Evolutionary conservation across 2,797 vertebrate species (phyloP).

Genomic region (Poliocrania exsul): DNA sequence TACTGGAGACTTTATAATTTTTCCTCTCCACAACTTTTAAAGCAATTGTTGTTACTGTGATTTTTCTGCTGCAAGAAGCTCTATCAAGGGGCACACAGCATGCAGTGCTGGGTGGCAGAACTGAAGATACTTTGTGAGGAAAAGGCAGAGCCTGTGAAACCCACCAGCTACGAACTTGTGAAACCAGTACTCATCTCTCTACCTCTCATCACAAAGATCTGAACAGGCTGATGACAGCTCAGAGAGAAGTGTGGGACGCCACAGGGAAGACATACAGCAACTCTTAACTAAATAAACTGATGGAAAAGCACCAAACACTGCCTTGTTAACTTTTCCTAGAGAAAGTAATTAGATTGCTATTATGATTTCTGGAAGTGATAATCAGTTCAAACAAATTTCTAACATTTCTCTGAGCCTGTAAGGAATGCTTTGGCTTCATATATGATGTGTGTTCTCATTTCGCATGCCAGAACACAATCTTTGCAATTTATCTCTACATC

Average conservation of each 20-base stretch:
- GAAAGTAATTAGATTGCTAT: neutral
- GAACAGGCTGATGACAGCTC: neutral
- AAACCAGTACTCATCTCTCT: neutral
- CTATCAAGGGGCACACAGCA: neutral
- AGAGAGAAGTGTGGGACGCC: neutral
- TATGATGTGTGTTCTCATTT: neutral
- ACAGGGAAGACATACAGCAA: neutral
- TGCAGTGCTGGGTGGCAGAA: neutral
- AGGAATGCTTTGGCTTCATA: neutral
- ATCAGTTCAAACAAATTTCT: neutral
- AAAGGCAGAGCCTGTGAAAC: neutral
- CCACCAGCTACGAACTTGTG: neutral
- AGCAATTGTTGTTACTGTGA: neutral
- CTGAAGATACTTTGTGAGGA: neutral
- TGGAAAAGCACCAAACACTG: neutral
- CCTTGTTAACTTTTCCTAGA: neutral
- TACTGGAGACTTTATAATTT: neutral
- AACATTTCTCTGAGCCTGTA: neutral
- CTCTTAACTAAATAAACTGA: neutral
- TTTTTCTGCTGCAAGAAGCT: neutral
- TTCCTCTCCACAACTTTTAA: neutral
- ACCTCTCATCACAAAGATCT: neutral
- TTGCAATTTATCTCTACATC: neutral
- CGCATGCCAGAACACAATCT: neutral
- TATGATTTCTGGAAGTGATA: neutral